These are phyloP conservation scores for Rhopilema esculentum DNA, from an alignment of 30 jellyfish, hydroid and myxozoan genomes.

Conservation along the genomic window DNA sequence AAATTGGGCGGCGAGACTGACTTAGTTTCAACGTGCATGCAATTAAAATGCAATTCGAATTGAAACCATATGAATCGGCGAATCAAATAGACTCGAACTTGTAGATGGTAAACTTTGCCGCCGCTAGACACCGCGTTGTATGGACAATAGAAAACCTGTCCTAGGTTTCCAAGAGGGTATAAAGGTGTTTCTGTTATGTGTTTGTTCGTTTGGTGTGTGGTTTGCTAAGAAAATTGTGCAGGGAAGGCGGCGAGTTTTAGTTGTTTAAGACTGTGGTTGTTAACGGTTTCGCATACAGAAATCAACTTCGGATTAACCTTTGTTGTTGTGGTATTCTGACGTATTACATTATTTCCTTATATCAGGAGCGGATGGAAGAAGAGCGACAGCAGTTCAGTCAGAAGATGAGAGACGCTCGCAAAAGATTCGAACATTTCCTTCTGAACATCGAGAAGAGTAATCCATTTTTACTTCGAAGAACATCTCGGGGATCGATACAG, in stretches of 20 bases:
- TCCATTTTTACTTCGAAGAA: conserved; percentile 46
- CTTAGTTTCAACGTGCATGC: neutral
- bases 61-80: neutral
- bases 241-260: neutral
- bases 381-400: conserved; percentile 59
- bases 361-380: conserved; percentile 70
- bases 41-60: neutral
- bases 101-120: conserved; percentile 11
- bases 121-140: conserved; percentile 8
- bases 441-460: conserved; percentile 45
- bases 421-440: conserved; percentile 49
- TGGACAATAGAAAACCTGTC: conserved; percentile 39
- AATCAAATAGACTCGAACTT: conserved; percentile 31
- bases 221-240: neutral
- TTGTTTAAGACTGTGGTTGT: neutral
- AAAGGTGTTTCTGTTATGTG: neutral
- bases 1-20: neutral
- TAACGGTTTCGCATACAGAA: neutral
- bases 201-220: conserved; percentile 3
- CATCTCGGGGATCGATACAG: conserved; percentile 30
- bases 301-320: neutral
- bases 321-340: too few species aligned
- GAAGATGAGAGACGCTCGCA: conserved; percentile 72
- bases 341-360: too few species aligned
- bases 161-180: neutral